A percentile compares a stretch with the other conserved stretches of the same genome.
Conservation (phyloP, 2,888 invertebrate species). For the Lasiommata megera region DNA sequence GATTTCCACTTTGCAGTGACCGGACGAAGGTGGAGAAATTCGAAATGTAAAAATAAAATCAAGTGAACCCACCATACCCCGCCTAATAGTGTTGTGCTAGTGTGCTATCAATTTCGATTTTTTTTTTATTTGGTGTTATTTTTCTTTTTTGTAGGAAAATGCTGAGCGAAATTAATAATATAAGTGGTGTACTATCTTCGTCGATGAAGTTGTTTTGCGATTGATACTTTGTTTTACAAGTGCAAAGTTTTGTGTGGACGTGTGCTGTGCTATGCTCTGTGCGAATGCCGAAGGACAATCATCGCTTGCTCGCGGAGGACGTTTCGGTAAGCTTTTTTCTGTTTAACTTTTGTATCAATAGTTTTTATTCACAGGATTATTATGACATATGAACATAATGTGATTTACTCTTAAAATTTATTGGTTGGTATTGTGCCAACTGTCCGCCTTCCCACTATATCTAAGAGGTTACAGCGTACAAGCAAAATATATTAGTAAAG, state of each 20-base stretch:
- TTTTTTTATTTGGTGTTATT: constrained; percentile 56
- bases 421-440: too few species aligned
- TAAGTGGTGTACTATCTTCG: constrained; percentile 78
- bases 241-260: constrained; percentile 74
- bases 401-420: too few species aligned
- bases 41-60: constrained; percentile 58
- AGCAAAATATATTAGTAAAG: too few species aligned
- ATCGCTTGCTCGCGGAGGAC: constrained; percentile 7
- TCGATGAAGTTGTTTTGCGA: constrained; percentile 80
- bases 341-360: background rate
- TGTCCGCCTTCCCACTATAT: too few species aligned
- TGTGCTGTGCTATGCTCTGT: constrained; percentile 66
- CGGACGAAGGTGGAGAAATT: constrained; percentile 77
- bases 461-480: too few species aligned
- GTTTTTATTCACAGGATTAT: too few species aligned
- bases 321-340: constrained; percentile 22
- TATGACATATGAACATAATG: too few species aligned
- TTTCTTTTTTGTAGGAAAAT: constrained; percentile 80
- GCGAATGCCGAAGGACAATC: constrained; percentile 41
- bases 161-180: constrained; percentile 79
- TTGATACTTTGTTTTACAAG: constrained; percentile 76
- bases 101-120: constrained; percentile 52
- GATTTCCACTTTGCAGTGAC: constrained; percentile 80
- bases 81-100: constrained; percentile 63
- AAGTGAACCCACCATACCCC: too few species aligned